Base-by-base conservation (phyloP, 2,888 invertebrate species). In the Phytoseiulus persimilis region DNA sequence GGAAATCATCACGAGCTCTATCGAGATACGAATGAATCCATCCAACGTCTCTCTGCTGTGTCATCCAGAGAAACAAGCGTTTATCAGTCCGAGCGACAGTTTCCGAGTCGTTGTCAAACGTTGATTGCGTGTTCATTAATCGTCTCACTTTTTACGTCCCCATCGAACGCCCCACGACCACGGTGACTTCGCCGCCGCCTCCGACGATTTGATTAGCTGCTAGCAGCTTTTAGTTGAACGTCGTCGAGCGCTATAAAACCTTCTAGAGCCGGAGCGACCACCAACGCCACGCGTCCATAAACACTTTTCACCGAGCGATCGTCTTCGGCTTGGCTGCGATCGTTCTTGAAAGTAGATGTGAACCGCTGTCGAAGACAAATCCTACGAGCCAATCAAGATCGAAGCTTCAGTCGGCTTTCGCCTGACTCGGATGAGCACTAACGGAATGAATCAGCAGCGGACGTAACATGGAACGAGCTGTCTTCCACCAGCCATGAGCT, bases 101-200 rank as follows among this genome's bases (percentile, higher is more conserved):
- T 65, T 2, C 18, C 18, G 9, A 18, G 18, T 65, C 65, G 65
- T 65, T 65, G 65, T 65, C 65, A 65, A 65, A 65, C 65, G 65
- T 65, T 65, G 65, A 65, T 65, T 65, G 65, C 65, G 65, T 65
- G 65, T 65, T 65, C 65, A 65, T 65, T 65, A 65, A 65, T 65
- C 65, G 5, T 23, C 5, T 28, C 65, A 23, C 65, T 65, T 65
- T 65, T 65, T 65, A 65, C 18, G 65, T 65, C 1, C 65, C 28
- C 18, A 2, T 23, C 65, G 65, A 65, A 65, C 65, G 65, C 65
- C 28, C 65, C 11, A 28, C 65, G 18, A 65, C 65, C 9, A 39
- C 39, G 39, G 39, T 39, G 65, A 65, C 65, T 23, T 65, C 65
- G 65, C 65, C 65, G 14, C 46, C 46, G 46, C 46, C 46, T 46